Conservation (phyloP, 2,113 vertebrate species). For the Shinisaurus crocodilurus region DNA sequence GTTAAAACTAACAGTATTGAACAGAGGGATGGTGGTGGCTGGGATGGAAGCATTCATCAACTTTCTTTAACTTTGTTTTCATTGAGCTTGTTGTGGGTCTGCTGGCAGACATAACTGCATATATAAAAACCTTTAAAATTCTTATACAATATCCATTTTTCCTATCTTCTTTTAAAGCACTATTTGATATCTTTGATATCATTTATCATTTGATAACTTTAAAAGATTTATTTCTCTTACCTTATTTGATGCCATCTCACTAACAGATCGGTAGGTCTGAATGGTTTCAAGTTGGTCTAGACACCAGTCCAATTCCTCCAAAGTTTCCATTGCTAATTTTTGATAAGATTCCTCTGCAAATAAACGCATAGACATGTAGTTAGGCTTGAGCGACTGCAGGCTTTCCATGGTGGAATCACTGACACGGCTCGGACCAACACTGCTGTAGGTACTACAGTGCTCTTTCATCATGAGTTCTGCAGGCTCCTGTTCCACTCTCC, state of each 20-base stretch:
- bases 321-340: slow-evolving; percentile 97
- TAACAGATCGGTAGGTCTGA: slow-evolving; percentile 98
- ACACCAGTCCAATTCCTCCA: slow-evolving; percentile 99
- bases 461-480: slow-evolving; percentile 81
- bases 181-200: neutral
- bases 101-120: neutral
- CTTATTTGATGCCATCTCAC: slow-evolving; percentile 99
- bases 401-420: slow-evolving; percentile 73
- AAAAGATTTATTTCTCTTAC: slow-evolving; percentile 73
- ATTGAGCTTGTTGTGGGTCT: too few species aligned
- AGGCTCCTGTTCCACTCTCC: slow-evolving; percentile 60
- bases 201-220: neutral
- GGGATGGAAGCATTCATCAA: neutral
- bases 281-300: slow-evolving; percentile 98
- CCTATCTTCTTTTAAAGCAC: neutral
- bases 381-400: slow-evolving; percentile 78
- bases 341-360: slow-evolving; percentile 98
- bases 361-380: slow-evolving; percentile 86
- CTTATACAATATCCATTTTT: neutral
- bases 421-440: slow-evolving; percentile 59
- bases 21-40: neutral
- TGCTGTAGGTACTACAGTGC: slow-evolving; percentile 73
- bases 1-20: neutral
- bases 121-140: neutral
- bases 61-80: neutral